These are phyloP conservation scores for Thamnaconus septentrionalis DNA, from an alignment of 2,113 vertebrate species.

Conservation along the genomic window DNA sequence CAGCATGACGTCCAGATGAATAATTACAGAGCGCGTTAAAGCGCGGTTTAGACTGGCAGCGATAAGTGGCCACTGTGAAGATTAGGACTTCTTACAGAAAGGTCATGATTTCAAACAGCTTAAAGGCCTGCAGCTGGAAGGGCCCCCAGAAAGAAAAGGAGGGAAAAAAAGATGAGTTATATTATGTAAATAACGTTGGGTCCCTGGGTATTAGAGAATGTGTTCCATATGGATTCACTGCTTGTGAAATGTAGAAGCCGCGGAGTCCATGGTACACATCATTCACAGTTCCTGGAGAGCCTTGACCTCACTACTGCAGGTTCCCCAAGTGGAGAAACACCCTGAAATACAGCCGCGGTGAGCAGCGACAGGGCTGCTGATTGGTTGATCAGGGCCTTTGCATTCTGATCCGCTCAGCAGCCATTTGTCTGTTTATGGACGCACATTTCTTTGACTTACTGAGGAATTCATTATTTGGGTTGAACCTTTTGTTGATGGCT, in stretches of 20 bases:
- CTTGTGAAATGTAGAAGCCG: not conserved
- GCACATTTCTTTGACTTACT: no score
- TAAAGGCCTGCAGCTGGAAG: slow-evolving; percentile 16
- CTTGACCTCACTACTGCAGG: not conserved
- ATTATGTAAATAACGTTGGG: slow-evolving; percentile 19
- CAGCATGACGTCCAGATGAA: slow-evolving; percentile 14
- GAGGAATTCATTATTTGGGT: no score
- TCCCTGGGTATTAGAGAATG: slow-evolving; percentile 16
- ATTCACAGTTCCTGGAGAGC: not conserved
- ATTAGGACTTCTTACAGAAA: slow-evolving; percentile 33
- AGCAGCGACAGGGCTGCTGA: no score
- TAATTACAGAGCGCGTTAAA: slow-evolving; percentile 20
- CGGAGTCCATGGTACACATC: not conserved
- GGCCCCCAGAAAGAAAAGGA: not conserved
- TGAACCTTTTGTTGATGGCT: no score
- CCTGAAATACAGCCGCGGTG: no score
- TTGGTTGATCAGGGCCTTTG: no score
- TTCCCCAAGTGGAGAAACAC: not conserved
- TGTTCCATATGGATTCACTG: slow-evolving; percentile 21
- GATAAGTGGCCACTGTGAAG: slow-evolving; percentile 34
- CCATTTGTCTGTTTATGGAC: no score
- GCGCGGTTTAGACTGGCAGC: slow-evolving; percentile 12
- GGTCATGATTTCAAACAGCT: slow-evolving; percentile 25
- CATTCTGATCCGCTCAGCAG: no score
- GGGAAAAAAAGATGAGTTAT: slow-evolving; percentile 13